Evolutionary conservation across 2,888 invertebrate genomes (phyloP).

Genomic region (Chrysolina oricalcia): DNA sequence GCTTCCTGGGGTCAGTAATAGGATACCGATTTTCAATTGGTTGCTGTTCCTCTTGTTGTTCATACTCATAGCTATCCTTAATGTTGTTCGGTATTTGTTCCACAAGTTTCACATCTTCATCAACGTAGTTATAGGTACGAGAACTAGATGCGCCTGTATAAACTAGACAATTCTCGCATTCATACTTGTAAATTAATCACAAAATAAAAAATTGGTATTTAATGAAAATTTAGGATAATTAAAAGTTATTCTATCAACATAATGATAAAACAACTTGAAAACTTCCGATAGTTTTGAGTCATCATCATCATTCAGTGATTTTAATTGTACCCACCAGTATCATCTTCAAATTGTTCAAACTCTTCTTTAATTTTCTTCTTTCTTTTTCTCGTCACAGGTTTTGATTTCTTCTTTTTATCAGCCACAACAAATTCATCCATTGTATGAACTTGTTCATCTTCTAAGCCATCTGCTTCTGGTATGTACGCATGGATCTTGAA

Average conservation of each 20-base stretch:
- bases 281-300: no score
- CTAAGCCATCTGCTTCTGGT: constrained; percentile 76
- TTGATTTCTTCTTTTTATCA: constrained; percentile 53
- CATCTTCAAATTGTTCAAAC: constrained; percentile 58
- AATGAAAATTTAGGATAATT: no score
- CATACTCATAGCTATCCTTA: constrained; percentile 52
- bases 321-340: constrained; percentile 43
- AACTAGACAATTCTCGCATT: background rate
- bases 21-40: constrained; percentile 72
- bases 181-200: background rate
- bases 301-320: background rate
- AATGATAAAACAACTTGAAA: background rate
- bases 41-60: constrained; percentile 41
- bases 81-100: constrained; percentile 71
- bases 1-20: constrained; percentile 81
- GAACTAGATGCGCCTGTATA: constrained; percentile 65
- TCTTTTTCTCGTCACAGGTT: constrained; percentile 62
- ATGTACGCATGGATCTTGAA: constrained; percentile 87
- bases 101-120: constrained; percentile 72
- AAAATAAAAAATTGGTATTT: background rate
- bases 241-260: background rate
- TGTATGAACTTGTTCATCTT: constrained; percentile 74
- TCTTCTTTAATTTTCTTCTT: constrained; percentile 67
- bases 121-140: constrained; percentile 71
- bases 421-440: constrained; percentile 53